A percentile compares a stretch with the other conserved stretches of the same genome.
phyloP scores from a whole-genome alignment of 1,140 invertebrate species.

The Platyscapa corneri region DNA sequence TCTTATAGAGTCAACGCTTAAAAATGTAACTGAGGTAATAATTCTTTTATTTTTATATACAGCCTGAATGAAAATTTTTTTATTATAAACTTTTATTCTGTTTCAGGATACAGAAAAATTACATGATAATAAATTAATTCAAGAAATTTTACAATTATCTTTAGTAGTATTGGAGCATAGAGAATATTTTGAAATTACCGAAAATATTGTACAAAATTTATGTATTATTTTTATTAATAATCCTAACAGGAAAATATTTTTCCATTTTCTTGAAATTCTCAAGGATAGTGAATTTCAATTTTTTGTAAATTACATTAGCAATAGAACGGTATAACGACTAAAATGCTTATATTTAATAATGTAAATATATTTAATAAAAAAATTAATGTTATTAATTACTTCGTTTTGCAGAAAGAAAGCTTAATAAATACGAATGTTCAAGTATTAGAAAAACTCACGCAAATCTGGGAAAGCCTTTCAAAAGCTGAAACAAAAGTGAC shows the following conservation, averaged over 20 bases:
- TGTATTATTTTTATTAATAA: constrained; percentile 39
- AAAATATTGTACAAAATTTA: constrained; percentile 28
- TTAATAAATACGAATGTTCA: background rate
- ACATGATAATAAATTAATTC: constrained; percentile 1
- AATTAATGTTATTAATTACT: background rate
- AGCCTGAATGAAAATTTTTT: background rate
- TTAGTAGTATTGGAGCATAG: constrained; percentile 37
- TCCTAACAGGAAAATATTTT: constrained; percentile 42
- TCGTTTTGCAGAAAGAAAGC: constrained; percentile 39
- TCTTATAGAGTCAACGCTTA: background rate
- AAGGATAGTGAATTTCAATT: constrained; percentile 44
- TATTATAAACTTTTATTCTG: constrained; percentile 6
- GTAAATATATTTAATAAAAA: background rate
- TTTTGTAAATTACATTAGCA: constrained; percentile 27
- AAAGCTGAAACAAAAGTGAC: constrained; percentile 32
- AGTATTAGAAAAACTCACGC: constrained; percentile 17
- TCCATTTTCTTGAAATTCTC: constrained; percentile 35
- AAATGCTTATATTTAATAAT: background rate
- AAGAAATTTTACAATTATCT: constrained; percentile 43
- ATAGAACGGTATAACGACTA: constrained; percentile 34
- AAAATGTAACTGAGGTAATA: constrained; percentile 9
- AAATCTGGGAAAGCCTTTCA: constrained; percentile 43
- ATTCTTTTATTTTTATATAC: background rate
- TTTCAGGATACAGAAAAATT: constrained; percentile 17
- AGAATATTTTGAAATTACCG: constrained; percentile 24